Base-by-base conservation (phyloP, 1,140 invertebrate species). In the Monomorium pharaonis region DNA sequence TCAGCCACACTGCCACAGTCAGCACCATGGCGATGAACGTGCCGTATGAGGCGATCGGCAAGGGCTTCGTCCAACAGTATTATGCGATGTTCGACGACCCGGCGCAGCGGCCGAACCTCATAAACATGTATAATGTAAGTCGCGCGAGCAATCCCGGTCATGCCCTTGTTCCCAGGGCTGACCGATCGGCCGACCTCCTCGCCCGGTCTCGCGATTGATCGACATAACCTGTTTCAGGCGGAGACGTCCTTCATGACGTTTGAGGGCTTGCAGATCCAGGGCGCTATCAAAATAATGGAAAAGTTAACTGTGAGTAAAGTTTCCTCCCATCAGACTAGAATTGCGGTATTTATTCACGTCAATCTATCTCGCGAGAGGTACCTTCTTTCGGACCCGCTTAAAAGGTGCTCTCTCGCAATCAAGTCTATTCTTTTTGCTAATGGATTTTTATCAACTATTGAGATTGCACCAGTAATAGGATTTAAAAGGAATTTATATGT, bases 241-340 rank as follows among this genome's bases (percentile, higher is more conserved):
- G 98, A 98, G 93, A 97, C 97, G 62, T 99, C 98, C 0, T 98
- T 99, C 92, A 99, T 99, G 98, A 98, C 98, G 33, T 99, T 99
- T 95, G 98, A 99, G 96, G 98, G 98, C 63, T 96, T 97, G 72
- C 98, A 98, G 95, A 96, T 98, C 88, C 98, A 99, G 96, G 98
- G 98, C 93, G 96, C 98, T 91, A 95, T 96, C 86, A 98, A 98
- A 96, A 99, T 99, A 91, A 98, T 99, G 97, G 98, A 99, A 96
- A 99, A 99, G 96, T 96, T 99, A 92, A 97, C 96, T 96, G 98
- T 98, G 95, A 97, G 97, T 96, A 90, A 58, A 47, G 1, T 24
- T 33, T 5, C 10, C 21, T 42, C 2, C 10, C 33, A 5, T 9
- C 14, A 1, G 3, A 14, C 12, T 10, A 16, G 16, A 24, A n/a